These are phyloP conservation scores for Sphenopsis melanotis DNA, from an alignment of 2,797 vertebrate species.

Conservation along the genomic window DNA sequence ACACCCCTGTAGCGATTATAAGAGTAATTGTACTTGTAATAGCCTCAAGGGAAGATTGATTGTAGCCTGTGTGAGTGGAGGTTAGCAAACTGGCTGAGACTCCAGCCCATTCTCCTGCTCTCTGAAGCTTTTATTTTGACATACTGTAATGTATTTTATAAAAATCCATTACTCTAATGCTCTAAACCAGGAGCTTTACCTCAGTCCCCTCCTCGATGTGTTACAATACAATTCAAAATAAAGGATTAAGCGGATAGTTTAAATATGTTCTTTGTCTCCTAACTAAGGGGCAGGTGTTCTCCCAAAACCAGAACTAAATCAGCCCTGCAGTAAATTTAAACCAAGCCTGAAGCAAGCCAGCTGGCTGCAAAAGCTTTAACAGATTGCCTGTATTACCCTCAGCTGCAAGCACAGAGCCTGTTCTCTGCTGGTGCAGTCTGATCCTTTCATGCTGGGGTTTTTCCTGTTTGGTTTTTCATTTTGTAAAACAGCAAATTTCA, in stretches of 20 bases:
- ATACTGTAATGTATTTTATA: neutral
- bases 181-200: neutral
- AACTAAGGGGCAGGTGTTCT: neutral
- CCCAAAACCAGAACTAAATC: neutral
- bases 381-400: neutral
- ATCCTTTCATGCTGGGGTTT: fast-evolving
- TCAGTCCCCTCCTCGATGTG: neutral
- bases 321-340: neutral
- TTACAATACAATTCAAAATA: neutral
- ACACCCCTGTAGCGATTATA: neutral
- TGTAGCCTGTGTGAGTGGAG: neutral
- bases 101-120: neutral
- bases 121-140: neutral
- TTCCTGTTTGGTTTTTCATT: neutral
- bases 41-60: neutral
- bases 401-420: neutral
- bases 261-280: neutral
- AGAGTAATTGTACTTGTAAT: neutral
- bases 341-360: neutral
- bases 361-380: neutral
- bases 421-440: neutral
- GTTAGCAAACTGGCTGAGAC: neutral
- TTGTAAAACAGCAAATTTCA: neutral
- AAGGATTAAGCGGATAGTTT: neutral
- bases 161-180: neutral